Conservation (phyloP, 2,888 invertebrate genomes). For the Rotaria magnacalcarata region DNA sequence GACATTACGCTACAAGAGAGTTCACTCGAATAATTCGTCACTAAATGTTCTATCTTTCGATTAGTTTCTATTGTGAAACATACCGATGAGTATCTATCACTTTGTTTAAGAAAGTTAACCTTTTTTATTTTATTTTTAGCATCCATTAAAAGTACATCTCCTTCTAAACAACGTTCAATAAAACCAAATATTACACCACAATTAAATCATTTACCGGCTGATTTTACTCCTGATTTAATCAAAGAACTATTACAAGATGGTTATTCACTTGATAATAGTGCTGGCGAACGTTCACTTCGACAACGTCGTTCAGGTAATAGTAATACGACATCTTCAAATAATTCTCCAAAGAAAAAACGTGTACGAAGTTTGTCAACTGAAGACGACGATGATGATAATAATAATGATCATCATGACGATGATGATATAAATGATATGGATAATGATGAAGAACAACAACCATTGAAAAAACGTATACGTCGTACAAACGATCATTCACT, state of each 20-base stretch:
- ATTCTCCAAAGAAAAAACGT: conserved; percentile 4
- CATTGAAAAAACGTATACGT: conserved; percentile 26
- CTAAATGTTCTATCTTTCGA: too few species aligned
- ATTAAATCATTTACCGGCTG: conserved; percentile 38
- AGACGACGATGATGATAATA: background rate
- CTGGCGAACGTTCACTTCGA: background rate
- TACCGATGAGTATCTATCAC: too few species aligned
- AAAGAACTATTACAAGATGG: conserved; percentile 42
- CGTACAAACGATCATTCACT: background rate
- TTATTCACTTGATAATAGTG: conserved; percentile 31
- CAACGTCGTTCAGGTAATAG: background rate
- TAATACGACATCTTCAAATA: background rate
- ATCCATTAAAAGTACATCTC: background rate
- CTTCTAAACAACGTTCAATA: background rate
- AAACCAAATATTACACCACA: background rate
- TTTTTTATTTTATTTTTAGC: background rate
- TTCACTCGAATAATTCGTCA: too few species aligned
- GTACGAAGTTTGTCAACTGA: conserved; percentile 7
- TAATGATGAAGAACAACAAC: conserved; percentile 14
- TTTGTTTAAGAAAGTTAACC: background rate
- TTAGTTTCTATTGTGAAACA: too few species aligned
- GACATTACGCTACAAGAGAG: too few species aligned
- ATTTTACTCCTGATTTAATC: conserved; percentile 46
- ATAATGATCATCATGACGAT: background rate
- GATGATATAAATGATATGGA: background rate